Base-by-base conservation (phyloP, 1,140 invertebrate genomes). In the Tenebrio molitor region DNA sequence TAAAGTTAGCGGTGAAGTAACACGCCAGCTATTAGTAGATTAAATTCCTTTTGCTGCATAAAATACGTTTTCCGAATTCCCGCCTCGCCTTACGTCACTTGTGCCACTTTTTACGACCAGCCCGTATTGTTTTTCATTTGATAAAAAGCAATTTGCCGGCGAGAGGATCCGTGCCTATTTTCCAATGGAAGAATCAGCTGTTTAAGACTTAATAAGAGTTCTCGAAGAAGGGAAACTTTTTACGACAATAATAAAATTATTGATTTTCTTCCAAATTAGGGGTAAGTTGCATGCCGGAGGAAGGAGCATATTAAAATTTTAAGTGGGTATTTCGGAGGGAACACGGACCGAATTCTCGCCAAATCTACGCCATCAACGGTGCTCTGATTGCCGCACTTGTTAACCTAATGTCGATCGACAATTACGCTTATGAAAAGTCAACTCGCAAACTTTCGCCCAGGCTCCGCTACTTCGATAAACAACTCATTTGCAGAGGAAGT, bases 161-260 rank as follows among this genome's bases (percentile, higher is more conserved):
- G 50, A 58, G 50, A 58, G 44, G 50, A 58, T 58, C 50, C 23
- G 7, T 29, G 50, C 50, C 21, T 25, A 66, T 66, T 44, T 15
- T 42, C 36, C 21, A 34, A 0, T 16, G 23, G 17, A 64, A 41
- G 23, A 66, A 66, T 66, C 64, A 66, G 64, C 64, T 66, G 64
- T 66, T 58, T 72, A 72, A 41, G 63, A 72, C 23, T 72, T 67
- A 67, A 72, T 62, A 72, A 46, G 63, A 29, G 16, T 50, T 65
- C 41, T 53, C 63, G 64, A 72, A 72, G 33, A 63, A 62, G 63
- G 58, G 71, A 72, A 72, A 72, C 29, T 15, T 71, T 72, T 72
- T 65, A 41, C 71, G 71, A 72, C 71, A 67, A 72, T 72, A 72
- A 72, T 72, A 64, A 72, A 72, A 72, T 72, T 72, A 72, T 72